These are phyloP conservation scores for Mus spicilegus DNA, from an alignment of 2,113 vertebrate species.

Conservation along the genomic window DNA sequence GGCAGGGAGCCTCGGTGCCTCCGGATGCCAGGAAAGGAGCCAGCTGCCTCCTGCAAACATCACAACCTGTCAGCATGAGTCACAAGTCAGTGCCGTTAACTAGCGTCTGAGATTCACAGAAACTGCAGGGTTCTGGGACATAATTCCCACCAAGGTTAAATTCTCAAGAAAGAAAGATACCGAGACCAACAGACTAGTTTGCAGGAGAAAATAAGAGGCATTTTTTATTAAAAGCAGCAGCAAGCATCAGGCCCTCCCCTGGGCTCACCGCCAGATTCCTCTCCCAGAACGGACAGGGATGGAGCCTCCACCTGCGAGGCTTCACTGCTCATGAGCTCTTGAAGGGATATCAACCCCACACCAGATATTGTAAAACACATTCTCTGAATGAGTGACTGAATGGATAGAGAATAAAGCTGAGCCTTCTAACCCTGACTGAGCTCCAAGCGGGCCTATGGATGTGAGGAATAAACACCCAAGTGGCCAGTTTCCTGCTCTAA, in stretches of 20 bases:
- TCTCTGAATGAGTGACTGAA: not conserved
- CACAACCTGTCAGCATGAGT: not conserved
- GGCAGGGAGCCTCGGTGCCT: not conserved
- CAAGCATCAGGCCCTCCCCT: not conserved
- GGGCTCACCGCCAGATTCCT: not conserved
- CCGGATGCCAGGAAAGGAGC: not conserved
- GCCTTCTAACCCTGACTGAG: not conserved
- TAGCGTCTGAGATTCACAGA: not conserved
- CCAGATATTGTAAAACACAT: too few species aligned
- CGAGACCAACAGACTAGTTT: not conserved
- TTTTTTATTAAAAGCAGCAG: not conserved
- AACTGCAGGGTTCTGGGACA: not conserved
- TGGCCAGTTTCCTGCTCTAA: not conserved
- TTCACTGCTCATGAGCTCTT: not conserved
- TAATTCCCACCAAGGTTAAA: not conserved
- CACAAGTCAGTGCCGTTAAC: not conserved
- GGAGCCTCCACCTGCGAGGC: too few species aligned
- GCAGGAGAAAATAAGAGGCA: not conserved
- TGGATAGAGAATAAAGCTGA: not conserved
- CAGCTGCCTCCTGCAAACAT: not conserved
- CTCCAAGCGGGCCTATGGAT: not conserved
- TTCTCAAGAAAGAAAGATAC: not conserved
- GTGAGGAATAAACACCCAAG: not conserved
- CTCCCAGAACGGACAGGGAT: not conserved
- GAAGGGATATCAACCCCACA: too few species aligned